Evolutionary conservation across 2,113 vertebrate species (phyloP).

Genomic region (Budorcas taxicolor): DNA sequence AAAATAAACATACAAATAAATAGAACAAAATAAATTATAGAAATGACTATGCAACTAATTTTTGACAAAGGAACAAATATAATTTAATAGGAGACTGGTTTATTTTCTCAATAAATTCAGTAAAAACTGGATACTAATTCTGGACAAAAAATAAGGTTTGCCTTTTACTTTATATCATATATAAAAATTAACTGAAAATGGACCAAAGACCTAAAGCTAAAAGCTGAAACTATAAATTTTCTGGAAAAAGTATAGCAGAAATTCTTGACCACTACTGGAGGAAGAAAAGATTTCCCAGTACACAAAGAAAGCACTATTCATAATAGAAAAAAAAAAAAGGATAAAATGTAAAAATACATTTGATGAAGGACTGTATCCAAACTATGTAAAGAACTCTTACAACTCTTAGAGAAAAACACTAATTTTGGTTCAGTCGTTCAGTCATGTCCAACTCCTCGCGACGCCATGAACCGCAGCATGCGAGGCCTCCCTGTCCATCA

Average conservation of each 20-base stretch:
- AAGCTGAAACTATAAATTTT: neutral
- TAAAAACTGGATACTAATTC: neutral
- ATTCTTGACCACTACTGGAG: neutral
- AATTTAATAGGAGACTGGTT: neutral
- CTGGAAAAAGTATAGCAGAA: neutral
- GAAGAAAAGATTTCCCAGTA: neutral
- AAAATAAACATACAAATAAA: neutral
- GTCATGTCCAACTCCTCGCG: neutral
- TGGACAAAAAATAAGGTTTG: neutral
- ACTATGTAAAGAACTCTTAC: neutral
- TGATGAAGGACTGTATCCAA: neutral
- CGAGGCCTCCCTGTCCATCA: neutral
- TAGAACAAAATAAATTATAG: neutral
- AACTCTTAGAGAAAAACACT: neutral
- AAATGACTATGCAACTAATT: neutral
- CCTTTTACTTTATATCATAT: neutral
- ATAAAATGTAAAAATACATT: neutral
- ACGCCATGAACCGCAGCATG: accelerated
- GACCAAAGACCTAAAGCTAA: neutral
- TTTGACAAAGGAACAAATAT: neutral
- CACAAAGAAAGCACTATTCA: neutral
- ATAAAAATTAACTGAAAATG: neutral
- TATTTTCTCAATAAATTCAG: neutral
- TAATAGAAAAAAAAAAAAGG: neutral
- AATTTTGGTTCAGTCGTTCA: neutral